A percentile compares a stretch with the other conserved stretches of the same genome.
phyloP scores from a whole-genome alignment of 2,797 vertebrate species.

The Vespertilio murinus region DNA sequence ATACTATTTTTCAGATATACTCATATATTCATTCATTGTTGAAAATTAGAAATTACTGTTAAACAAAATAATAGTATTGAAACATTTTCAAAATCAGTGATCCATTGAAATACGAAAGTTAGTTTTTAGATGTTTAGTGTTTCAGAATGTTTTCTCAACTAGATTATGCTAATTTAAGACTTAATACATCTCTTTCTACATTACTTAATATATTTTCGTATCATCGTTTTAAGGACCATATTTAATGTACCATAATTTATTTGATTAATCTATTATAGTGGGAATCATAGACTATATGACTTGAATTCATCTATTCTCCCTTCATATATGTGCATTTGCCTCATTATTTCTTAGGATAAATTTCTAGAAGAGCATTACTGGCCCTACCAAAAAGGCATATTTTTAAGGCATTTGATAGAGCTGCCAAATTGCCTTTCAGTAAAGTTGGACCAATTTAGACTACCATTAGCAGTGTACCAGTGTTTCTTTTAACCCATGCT shows the following conservation, averaged over 20 bases:
- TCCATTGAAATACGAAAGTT: background rate
- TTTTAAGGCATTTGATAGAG: conserved; percentile 51
- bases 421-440: conserved; percentile 67
- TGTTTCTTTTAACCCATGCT: conserved; percentile 45
- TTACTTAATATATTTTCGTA: background rate
- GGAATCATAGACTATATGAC: background rate
- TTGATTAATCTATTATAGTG: background rate
- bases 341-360: conserved; percentile 57
- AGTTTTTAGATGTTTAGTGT: background rate
- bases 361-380: conserved; percentile 54
- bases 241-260: background rate
- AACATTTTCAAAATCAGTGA: background rate
- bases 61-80: conserved; percentile 6
- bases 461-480: conserved; percentile 32
- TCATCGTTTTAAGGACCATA: background rate
- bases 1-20: conserved; percentile 20
- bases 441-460: conserved; percentile 62
- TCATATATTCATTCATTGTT: background rate
- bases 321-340: conserved; percentile 14
- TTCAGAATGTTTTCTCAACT: conserved; percentile 28
- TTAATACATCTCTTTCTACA: background rate
- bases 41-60: conserved; percentile 26
- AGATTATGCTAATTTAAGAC: background rate
- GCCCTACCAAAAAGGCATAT: conserved; percentile 55
- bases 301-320: background rate